Conservation (phyloP, 2,888 invertebrate genomes). For the Metalampra italica region DNA sequence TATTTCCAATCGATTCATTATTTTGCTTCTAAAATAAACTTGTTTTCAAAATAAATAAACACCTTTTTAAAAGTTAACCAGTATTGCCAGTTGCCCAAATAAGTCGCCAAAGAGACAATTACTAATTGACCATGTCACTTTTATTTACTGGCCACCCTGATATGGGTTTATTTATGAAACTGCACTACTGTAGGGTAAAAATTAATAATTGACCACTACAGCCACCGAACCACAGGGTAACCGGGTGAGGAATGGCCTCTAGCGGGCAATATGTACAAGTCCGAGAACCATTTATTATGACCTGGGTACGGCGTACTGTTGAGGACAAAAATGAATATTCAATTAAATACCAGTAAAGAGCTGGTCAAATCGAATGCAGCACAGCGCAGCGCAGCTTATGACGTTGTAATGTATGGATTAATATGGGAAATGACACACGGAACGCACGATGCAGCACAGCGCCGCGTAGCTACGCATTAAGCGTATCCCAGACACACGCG, state of each 20-base stretch:
- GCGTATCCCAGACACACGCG: too few species aligned
- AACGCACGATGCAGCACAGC: too few species aligned
- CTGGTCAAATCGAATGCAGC: too few species aligned
- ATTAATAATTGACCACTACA: constrained; percentile 29
- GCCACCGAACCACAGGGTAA: constrained; percentile 30
- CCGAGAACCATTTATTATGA: constrained; percentile 2
- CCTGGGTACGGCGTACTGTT: not conserved
- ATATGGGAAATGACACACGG: too few species aligned
- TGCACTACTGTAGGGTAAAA: constrained; percentile 17
- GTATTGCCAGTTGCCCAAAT: not conserved
- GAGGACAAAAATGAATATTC: not conserved
- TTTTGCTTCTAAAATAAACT: too few species aligned
- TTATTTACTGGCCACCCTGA: not conserved
- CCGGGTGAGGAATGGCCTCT: constrained; percentile 24
- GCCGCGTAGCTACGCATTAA: too few species aligned
- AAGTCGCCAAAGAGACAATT: not conserved
- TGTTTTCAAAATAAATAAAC: too few species aligned
- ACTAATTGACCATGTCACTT: not conserved
- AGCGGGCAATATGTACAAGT: constrained; percentile 13
- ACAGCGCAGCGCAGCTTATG: too few species aligned
- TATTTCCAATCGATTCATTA: too few species aligned
- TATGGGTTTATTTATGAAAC: not conserved
- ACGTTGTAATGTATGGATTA: too few species aligned
- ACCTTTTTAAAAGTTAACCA: too few species aligned
- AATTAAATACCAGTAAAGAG: not conserved